phyloP scores from a whole-genome alignment of 2,888 invertebrate genomes.

The Hofmannophila pseudospretella region DNA sequence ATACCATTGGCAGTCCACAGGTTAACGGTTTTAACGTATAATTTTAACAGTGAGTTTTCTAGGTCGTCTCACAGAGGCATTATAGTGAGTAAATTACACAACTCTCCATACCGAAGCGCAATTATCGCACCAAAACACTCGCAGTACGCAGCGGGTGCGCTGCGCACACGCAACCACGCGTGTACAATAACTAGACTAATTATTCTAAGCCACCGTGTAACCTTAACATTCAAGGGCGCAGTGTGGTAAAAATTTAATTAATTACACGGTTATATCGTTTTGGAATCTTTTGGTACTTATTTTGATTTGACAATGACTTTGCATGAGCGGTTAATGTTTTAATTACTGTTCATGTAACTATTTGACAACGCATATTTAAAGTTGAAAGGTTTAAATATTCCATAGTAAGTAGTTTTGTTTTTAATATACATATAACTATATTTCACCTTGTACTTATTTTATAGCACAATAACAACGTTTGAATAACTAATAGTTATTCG shows the following conservation, averaged over 20 bases:
- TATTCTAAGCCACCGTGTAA: constrained; percentile 45
- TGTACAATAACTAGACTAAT: constrained; percentile 47
- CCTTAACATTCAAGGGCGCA: constrained; percentile 51
- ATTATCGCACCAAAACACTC: constrained; percentile 50
- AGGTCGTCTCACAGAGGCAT: constrained; percentile 34
- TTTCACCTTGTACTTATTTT: too few relatives aligned
- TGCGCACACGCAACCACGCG: constrained; percentile 48
- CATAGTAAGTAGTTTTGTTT: too few relatives aligned
- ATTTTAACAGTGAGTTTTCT: constrained; percentile 32
- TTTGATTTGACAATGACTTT: too few relatives aligned
- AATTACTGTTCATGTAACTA: too few relatives aligned
- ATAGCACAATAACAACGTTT: too few relatives aligned
- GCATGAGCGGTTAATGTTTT: too few relatives aligned
- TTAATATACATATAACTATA: too few relatives aligned
- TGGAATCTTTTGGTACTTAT: constrained; percentile 1
- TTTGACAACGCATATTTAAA: too few relatives aligned
- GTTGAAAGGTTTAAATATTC: too few relatives aligned
- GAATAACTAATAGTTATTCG: neutral
- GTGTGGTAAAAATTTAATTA: constrained; percentile 20
- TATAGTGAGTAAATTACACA: constrained; percentile 42
- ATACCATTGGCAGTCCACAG: neutral
- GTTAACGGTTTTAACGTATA: constrained; percentile 3
- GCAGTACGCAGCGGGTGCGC: constrained; percentile 32
- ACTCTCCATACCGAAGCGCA: constrained; percentile 45
- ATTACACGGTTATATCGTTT: constrained; percentile 14